Percentiles rank a stretch among this genome's conserved stretches.
Evolutionary conservation across 1,140 invertebrate species (phyloP).

Genomic region (Drosophila busckii): DNA sequence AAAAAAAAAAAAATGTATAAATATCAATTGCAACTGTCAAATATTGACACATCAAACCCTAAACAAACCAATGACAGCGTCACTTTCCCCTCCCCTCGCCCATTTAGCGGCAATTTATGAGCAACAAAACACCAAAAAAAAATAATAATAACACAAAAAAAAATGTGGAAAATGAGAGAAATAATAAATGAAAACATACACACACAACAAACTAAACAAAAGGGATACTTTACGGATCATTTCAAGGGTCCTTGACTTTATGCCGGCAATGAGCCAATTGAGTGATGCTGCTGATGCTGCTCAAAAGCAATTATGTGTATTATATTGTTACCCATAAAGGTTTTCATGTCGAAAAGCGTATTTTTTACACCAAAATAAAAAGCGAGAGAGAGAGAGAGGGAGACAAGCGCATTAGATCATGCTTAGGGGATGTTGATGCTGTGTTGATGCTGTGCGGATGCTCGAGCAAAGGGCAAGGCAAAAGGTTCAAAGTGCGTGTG

Average conservation of each 20-base stretch:
- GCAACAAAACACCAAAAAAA: slow-evolving; percentile 72
- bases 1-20: slow-evolving; percentile 64
- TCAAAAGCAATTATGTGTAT: slow-evolving; percentile 64
- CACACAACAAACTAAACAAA: slow-evolving; percentile 20
- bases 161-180: slow-evolving; percentile 54
- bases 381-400: no score
- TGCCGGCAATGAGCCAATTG: slow-evolving; percentile 51
- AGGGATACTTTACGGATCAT: slow-evolving; percentile 60
- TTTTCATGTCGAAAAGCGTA: slow-evolving; percentile 69
- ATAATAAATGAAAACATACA: slow-evolving; percentile 64
- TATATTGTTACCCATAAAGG: no score
- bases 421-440: slow-evolving; percentile 44
- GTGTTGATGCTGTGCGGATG: slow-evolving; percentile 16
- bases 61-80: slow-evolving; percentile 72
- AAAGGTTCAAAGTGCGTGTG: slow-evolving; percentile 75
- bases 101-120: slow-evolving; percentile 75
- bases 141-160: slow-evolving; percentile 41
- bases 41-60: slow-evolving; percentile 77
- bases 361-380: slow-evolving; percentile 69
- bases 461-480: slow-evolving; percentile 8
- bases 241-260: slow-evolving; percentile 75
- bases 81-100: slow-evolving; percentile 5
- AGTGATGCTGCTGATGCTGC: slow-evolving; percentile 54
- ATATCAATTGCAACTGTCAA: slow-evolving; percentile 77
- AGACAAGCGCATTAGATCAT: slow-evolving; percentile 45